Percentiles rank a stretch among this genome's conserved stretches.
Evolutionary conservation across 2,797 vertebrate genomes (phyloP).

Genomic region (Bovichtus diacanthus): DNA sequence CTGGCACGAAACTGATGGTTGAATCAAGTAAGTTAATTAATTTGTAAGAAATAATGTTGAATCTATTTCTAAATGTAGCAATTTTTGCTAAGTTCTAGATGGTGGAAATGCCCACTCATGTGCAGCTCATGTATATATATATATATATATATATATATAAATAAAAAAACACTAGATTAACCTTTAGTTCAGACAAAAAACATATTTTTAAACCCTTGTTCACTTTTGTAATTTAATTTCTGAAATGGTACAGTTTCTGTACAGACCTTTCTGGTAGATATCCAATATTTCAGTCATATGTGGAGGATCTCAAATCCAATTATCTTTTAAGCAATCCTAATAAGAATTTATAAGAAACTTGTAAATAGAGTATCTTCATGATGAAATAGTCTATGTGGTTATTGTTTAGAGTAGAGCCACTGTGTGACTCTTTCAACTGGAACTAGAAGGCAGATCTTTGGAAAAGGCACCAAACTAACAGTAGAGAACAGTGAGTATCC

Average conservation of each 20-base stretch:
- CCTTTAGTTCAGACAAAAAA: background rate
- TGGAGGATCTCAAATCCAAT: background rate
- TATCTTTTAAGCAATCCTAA: background rate
- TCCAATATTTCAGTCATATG: background rate
- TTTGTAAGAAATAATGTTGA: background rate
- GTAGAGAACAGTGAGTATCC: constrained; percentile 18
- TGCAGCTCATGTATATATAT: too few species aligned
- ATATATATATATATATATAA: too few species aligned
- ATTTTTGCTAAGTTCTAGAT: background rate
- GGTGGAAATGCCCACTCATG: background rate
- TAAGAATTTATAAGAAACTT: background rate
- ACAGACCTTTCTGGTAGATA: background rate
- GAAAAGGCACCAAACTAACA: background rate
- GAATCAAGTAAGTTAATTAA: constrained; percentile 29
- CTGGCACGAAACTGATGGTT: constrained; percentile 38
- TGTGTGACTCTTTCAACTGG: constrained; percentile 1
- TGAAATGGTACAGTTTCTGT: background rate
- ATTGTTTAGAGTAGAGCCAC: background rate
- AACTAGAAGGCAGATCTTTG: constrained; percentile 7
- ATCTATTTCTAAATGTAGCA: background rate
- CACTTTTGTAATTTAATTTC: background rate
- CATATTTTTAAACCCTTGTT: background rate
- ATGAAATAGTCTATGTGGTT: background rate
- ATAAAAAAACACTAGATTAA: background rate
- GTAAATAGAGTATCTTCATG: background rate